phyloP scores from a whole-genome alignment of 1,140 invertebrate species.

The Samia ricini region DNA sequence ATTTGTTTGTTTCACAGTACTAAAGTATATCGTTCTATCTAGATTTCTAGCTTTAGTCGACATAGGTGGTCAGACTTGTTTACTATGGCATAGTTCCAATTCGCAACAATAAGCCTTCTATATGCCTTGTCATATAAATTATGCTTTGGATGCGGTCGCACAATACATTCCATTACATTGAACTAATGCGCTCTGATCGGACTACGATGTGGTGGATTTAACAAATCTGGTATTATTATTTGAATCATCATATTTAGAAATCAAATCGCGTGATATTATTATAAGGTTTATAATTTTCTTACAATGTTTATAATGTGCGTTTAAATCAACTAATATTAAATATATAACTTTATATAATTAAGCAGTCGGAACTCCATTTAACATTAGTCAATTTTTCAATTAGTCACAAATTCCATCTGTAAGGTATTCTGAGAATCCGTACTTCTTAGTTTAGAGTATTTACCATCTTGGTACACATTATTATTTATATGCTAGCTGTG shows the following conservation, averaged over 20 bases:
- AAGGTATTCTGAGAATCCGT: too few species aligned
- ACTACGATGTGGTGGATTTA: constrained; percentile 24
- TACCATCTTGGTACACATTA: too few species aligned
- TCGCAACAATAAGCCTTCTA: constrained; percentile 25
- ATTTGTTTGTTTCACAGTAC: not conserved
- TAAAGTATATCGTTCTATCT: not conserved
- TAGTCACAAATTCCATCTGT: too few species aligned
- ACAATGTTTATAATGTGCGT: not conserved
- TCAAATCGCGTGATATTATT: not conserved
- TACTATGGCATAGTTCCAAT: constrained; percentile 35
- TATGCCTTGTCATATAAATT: constrained; percentile 39
- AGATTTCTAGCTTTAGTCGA: not conserved
- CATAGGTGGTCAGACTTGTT: constrained; percentile 18
- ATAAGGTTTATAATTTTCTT: not conserved
- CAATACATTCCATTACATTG: constrained; percentile 47
- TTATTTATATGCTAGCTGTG: too few species aligned
- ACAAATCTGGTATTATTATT: constrained; percentile 7
- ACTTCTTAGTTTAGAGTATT: too few species aligned
- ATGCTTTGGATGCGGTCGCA: constrained; percentile 32
- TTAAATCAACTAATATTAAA: too few species aligned
- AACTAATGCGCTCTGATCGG: constrained; percentile 30
- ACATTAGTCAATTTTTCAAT: too few species aligned
- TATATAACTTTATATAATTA: too few species aligned
- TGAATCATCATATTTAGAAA: not conserved
- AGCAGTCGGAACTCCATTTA: too few species aligned